Base-by-base conservation (phyloP, 2,797 vertebrate species). In the Pseudotriccus pelzelni region DNA sequence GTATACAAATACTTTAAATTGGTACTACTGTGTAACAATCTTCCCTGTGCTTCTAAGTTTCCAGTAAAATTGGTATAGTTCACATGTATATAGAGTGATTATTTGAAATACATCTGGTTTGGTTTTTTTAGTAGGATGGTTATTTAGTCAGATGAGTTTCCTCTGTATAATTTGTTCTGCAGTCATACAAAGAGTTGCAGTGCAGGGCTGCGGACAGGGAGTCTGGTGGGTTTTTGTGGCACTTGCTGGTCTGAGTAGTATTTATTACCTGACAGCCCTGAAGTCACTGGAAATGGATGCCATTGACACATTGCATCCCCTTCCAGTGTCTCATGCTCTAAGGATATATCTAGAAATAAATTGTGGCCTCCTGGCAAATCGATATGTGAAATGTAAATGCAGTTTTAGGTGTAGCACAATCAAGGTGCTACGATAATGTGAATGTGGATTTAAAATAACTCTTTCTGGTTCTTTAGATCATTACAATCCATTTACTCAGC, bases 401-500 rank as follows among this genome's bases (percentile, higher is more conserved):
- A 41, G 18, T 67, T 93, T 73, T 68, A 93, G 37, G n/a, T 68
- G 16, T 80, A 93, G 76, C 70, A 66, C 25, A 1, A 14, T 52
- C 28, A 37, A 55, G 9, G 47, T 27, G 2, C 52, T 94, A 9
- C 0, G 0, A 8, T 66, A 58, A 79, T 24, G n/a, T 84, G 82
- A 75, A 81, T 32, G 18, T 80, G 36, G 41, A 27, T 93, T 94
- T 94, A 90, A 90, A 96, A 91, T 92, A 84, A 97, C 94, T 98
- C 96, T 98, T 94, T 98, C 98, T 97, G 95, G 97, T 98, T 98
- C 98, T 98, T 97, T 98, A 99, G 98, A 99, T 99, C 98, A 96
- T 98, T 98, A 98, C 98, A 99, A 98, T 98, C 98, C 98, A 96
- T 98, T 99, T 98, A 98, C 97, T 98, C 98, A 98, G 96, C 97